Conservation (phyloP, 1,140 invertebrate species). For the Trypoxylus dichotomus region DNA sequence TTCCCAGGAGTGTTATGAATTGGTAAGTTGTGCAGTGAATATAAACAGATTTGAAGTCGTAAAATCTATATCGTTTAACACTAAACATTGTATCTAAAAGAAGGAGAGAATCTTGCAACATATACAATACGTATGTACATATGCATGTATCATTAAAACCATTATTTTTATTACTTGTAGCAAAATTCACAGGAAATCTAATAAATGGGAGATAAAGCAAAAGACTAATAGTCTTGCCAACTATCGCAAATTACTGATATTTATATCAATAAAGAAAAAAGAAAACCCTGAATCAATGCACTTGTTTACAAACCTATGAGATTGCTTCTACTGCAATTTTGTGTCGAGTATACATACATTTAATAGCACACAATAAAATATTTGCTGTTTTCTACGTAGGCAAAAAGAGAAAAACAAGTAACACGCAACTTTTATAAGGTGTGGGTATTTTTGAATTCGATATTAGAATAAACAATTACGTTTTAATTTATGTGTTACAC, state of each 20-base stretch:
- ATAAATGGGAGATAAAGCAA: not conserved
- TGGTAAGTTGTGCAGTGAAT: not conserved
- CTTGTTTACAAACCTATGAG: not conserved
- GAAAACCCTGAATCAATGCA: not conserved
- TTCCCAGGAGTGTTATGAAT: not conserved
- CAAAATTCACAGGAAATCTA: not conserved
- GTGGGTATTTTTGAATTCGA: not conserved
- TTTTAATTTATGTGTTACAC: not conserved
- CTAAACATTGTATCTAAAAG: too few relatives aligned
- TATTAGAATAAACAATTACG: not conserved
- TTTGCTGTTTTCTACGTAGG: not conserved
- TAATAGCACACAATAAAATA: not conserved
- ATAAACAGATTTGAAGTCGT: too few relatives aligned
- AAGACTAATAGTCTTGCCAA: not conserved
- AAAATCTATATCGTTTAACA: too few relatives aligned
- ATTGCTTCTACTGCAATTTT: not conserved
- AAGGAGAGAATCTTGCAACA: too few relatives aligned
- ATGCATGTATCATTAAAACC: too few relatives aligned
- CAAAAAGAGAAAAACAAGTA: not conserved
- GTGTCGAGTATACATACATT: not conserved
- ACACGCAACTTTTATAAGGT: not conserved
- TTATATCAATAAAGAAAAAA: too few relatives aligned
- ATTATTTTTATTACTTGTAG: too few relatives aligned
- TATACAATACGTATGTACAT: too few relatives aligned
- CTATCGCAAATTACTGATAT: not conserved